phyloP scores from a whole-genome alignment of 2,797 vertebrate genomes.

The Oryzias dopingdopingensis region DNA sequence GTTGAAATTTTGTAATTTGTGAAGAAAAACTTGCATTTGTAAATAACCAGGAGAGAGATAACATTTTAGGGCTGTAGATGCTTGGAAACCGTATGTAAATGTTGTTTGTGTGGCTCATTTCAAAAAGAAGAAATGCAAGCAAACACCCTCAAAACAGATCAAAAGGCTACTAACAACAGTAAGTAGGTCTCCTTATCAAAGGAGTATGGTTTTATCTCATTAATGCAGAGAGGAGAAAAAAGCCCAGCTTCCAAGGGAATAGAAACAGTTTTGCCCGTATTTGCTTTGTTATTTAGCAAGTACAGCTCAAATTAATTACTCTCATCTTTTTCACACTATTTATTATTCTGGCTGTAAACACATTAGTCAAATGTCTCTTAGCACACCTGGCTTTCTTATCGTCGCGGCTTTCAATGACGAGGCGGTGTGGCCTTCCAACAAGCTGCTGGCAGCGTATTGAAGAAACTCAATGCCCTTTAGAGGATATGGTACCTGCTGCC shows the following conservation, averaged over 20 bases:
- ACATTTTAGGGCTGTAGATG: neutral
- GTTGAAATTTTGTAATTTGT: neutral
- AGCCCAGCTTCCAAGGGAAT: constrained; percentile 61
- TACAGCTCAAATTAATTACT: constrained; percentile 72
- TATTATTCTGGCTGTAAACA: constrained; percentile 70
- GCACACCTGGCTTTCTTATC: constrained; percentile 72
- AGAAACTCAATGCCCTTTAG: constrained; percentile 44
- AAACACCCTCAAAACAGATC: constrained; percentile 62
- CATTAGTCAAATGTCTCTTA: constrained; percentile 69
- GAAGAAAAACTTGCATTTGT: neutral
- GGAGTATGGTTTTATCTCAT: constrained; percentile 67
- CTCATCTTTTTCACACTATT: constrained; percentile 63
- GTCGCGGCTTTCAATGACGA: constrained; percentile 12
- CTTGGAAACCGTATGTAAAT: constrained; percentile 10
- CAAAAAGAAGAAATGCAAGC: constrained; percentile 29
- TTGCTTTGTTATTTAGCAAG: constrained; percentile 77
- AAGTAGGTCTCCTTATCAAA: constrained; percentile 68
- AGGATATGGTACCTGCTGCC: constrained; percentile 53
- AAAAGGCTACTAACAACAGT: constrained; percentile 59
- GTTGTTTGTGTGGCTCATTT: constrained; percentile 27
- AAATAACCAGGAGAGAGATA: neutral
- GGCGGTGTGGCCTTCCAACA: constrained; percentile 28
- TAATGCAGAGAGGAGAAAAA: constrained; percentile 46
- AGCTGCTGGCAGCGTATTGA: constrained; percentile 48
- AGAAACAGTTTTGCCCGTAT: constrained; percentile 73